A percentile compares a stretch with the other conserved stretches of the same genome.
Conservation (phyloP, 2,888 invertebrate species). For the Lochmaea crataegi region DNA sequence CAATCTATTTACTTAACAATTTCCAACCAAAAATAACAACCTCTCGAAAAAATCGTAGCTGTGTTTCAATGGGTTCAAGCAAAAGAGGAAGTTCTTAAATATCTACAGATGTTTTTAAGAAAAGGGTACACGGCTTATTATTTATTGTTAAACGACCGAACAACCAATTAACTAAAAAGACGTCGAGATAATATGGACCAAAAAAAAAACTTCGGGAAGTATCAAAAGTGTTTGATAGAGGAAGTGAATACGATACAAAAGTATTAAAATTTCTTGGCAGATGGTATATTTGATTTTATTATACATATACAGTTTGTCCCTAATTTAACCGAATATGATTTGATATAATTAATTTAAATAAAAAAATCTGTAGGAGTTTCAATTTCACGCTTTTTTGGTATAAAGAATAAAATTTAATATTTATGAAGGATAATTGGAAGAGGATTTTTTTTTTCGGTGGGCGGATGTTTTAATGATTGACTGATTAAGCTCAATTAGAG, state of each 20-base stretch:
- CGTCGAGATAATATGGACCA: not conserved
- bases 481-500: not conserved
- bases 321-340: too few species aligned
- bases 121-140: slow-evolving; percentile 8
- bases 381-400: slow-evolving; percentile 1
- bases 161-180: not conserved
- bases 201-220: not conserved
- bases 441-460: not conserved
- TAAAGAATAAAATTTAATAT: slow-evolving; percentile 9
- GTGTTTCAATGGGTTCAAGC: slow-evolving; percentile 13
- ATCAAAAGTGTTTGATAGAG: not conserved
- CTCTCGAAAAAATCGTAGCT: not conserved
- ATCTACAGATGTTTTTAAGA: slow-evolving; percentile 26
- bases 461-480: not conserved
- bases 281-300: slow-evolving; percentile 21
- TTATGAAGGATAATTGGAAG: slow-evolving; percentile 11
- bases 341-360: too few species aligned
- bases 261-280: slow-evolving; percentile 19
- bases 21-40: not conserved
- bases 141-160: not conserved
- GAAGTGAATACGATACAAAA: slow-evolving; percentile 18
- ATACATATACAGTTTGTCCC: not conserved
- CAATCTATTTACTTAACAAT: not conserved
- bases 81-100: slow-evolving; percentile 26
- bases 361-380: not conserved